Evolutionary conservation across 2,113 vertebrate species (phyloP).

Genomic region (Oriolus oriolus): DNA sequence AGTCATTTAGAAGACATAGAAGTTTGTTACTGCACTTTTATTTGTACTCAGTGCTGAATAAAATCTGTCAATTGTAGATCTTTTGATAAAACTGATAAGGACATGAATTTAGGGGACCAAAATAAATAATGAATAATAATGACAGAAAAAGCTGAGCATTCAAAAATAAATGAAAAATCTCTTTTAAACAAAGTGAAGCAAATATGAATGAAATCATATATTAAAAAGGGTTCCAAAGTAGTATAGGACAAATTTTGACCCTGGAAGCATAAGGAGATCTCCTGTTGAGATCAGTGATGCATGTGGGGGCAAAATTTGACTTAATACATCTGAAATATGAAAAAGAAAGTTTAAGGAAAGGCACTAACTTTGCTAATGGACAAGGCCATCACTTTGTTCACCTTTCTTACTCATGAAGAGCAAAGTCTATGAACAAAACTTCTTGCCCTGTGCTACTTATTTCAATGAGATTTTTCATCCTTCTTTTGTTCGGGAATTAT

Average conservation of each 20-base stretch:
- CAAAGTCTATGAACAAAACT: background rate
- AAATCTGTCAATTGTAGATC: background rate
- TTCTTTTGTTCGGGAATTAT: background rate
- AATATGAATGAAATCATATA: background rate
- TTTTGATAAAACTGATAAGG: background rate
- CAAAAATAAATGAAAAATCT: background rate
- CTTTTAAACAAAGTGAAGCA: background rate
- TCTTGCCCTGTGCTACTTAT: background rate
- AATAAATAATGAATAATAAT: background rate
- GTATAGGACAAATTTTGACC: background rate
- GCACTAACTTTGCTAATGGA: background rate
- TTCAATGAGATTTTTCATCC: background rate
- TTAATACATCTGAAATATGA: conserved; percentile 1
- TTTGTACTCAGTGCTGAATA: background rate
- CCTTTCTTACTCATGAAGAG: background rate
- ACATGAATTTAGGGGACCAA: background rate
- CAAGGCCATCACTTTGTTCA: background rate
- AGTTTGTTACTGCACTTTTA: background rate
- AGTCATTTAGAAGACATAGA: background rate
- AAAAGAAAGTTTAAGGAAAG: background rate
- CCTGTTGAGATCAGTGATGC: conserved; percentile 44
- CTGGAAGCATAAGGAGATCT: background rate
- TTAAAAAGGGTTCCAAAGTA: background rate
- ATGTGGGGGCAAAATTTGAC: conserved; percentile 23
- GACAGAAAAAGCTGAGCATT: background rate